Conservation (phyloP, 2,797 vertebrate species). For the Buphagus erythrorhynchus region DNA sequence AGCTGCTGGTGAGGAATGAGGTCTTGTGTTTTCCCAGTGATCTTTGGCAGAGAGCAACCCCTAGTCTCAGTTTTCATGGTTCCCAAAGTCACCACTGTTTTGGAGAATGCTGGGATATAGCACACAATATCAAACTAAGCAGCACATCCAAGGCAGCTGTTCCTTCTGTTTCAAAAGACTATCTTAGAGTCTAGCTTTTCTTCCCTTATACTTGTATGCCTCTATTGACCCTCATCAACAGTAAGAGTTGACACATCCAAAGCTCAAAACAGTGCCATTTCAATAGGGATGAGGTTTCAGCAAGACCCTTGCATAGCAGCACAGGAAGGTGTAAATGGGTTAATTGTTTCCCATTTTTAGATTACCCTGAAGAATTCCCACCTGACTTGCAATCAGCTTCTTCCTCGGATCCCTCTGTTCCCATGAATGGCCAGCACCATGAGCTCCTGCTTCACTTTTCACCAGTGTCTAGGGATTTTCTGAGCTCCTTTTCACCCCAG, state of each 20-base stretch:
- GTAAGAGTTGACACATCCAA: background rate
- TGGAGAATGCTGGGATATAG: background rate
- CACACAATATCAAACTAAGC: background rate
- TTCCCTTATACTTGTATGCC: background rate
- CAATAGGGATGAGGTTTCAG: background rate
- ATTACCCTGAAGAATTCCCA: no score
- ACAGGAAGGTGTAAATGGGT: accelerated
- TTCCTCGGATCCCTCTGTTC: no score
- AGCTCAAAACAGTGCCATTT: background rate
- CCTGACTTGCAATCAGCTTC: no score
- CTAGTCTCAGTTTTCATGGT: background rate
- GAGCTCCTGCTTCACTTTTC: no score
- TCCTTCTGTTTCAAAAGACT: background rate
- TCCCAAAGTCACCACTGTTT: background rate
- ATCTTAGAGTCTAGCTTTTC: background rate
- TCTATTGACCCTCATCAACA: background rate
- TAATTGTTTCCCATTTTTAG: no score
- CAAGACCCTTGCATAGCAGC: background rate
- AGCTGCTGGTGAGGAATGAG: background rate
- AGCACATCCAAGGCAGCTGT: background rate
- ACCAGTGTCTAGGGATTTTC: no score
- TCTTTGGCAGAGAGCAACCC: background rate
- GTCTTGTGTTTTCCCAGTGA: background rate
- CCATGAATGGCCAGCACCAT: no score
- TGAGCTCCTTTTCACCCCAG: no score